phyloP scores from a whole-genome alignment of 2,797 vertebrate genomes.

The Sebastes variabilis region DNA sequence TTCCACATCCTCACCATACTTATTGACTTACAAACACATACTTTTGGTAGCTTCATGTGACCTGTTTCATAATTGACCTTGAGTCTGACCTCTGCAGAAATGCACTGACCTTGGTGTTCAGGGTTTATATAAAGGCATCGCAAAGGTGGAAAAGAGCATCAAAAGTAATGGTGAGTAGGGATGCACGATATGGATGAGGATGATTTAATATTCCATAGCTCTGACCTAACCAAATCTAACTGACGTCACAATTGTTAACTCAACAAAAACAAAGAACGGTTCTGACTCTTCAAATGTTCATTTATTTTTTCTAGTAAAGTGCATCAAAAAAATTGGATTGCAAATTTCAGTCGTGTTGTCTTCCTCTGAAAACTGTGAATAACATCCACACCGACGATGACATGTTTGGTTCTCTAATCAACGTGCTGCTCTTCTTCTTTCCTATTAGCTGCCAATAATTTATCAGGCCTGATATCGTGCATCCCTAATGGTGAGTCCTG shows the following conservation, averaged over 20 bases:
- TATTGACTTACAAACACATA: neutral
- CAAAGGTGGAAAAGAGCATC: neutral
- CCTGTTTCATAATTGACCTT: constrained; percentile 13
- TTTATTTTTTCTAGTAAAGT: neutral
- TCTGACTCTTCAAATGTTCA: neutral
- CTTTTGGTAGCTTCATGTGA: neutral
- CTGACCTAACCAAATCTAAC: neutral
- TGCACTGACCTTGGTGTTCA: neutral
- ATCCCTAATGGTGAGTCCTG: neutral
- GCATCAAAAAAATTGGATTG: neutral
- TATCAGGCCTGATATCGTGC: too few species aligned
- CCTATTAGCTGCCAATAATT: neutral
- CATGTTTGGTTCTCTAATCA: too few species aligned
- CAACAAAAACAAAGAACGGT: neutral
- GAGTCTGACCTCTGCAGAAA: constrained; percentile 22
- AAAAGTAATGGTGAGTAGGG: neutral
- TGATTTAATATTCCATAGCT: neutral
- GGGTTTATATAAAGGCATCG: neutral
- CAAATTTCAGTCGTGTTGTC: rapidly evolving
- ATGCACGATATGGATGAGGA: neutral
- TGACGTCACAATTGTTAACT: neutral
- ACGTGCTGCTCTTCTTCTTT: neutral
- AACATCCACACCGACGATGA: neutral
- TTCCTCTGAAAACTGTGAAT: neutral
- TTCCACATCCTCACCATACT: neutral